These are phyloP conservation scores for Ochotona princeps DNA, from an alignment of 2,113 vertebrate species.

Conservation along the genomic window DNA sequence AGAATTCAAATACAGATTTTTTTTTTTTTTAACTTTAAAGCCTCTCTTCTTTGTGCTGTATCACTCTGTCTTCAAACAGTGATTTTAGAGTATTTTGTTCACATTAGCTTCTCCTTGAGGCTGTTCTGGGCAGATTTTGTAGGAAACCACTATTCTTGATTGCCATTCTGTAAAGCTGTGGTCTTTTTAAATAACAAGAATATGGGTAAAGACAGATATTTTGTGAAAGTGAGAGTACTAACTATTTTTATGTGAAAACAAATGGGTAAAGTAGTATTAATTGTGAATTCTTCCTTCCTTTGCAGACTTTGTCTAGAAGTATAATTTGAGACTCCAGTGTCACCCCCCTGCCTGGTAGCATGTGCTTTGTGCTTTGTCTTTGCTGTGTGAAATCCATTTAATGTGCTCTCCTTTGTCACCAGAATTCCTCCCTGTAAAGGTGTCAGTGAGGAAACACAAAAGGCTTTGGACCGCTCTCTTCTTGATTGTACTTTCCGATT, in stretches of 20 bases:
- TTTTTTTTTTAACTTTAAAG: not conserved
- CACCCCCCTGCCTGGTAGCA: not conserved
- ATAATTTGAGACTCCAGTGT: constrained; percentile 21
- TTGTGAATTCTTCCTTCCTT: constrained; percentile 37
- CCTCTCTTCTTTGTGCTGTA: not conserved
- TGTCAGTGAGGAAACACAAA: constrained; percentile 94
- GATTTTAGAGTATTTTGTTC: constrained; percentile 7
- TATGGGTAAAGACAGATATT: constrained; percentile 30
- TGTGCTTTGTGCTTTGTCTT: constrained; percentile 54
- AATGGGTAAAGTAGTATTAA: constrained; percentile 11
- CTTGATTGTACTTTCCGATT: constrained; percentile 98
- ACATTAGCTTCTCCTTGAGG: constrained; percentile 52
- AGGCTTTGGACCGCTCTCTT: constrained; percentile 93
- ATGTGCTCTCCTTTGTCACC: constrained; percentile 47
- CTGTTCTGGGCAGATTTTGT: constrained; percentile 40
- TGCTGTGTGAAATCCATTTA: constrained; percentile 41
- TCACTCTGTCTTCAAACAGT: constrained; percentile 23
- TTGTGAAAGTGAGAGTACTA: constrained; percentile 26
- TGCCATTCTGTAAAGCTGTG: constrained; percentile 36
- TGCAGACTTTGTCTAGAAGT: constrained; percentile 6
- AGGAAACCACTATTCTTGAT: constrained; percentile 45
- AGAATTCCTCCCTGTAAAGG: constrained; percentile 97
- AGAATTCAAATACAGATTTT: constrained; percentile 22
- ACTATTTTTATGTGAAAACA: constrained; percentile 7
- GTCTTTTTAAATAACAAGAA: constrained; percentile 34